Conservation (phyloP, 2,113 vertebrate genomes). For the Heterochromis multidens region DNA sequence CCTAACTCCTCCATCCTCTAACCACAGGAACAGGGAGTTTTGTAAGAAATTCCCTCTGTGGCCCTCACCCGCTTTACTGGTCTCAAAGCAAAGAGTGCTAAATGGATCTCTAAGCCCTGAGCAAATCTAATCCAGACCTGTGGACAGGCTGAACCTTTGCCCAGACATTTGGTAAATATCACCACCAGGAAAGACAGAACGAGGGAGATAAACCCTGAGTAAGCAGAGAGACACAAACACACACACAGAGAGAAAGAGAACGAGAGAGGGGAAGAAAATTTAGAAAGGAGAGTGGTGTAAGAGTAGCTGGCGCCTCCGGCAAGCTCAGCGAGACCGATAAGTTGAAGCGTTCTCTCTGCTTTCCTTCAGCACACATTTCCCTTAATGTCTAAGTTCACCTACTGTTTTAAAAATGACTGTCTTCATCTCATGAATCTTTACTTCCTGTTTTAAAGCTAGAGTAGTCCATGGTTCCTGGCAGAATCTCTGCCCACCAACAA, state of each 20-base stretch:
- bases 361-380: not conserved
- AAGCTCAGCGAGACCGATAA: not conserved
- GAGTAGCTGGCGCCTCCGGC: not conserved
- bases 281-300: not conserved
- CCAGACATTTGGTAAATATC: conserved; percentile 45
- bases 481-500: conserved; percentile 10
- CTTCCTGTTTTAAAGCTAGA: not conserved
- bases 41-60: conserved; percentile 28
- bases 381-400: not conserved
- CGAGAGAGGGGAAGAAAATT: not conserved
- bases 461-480: not conserved
- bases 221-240: not conserved
- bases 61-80: not conserved
- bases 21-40: conserved; percentile 24
- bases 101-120: conserved; percentile 2
- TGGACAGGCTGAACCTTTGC: conserved; percentile 9
- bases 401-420: not conserved
- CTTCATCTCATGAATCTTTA: not conserved
- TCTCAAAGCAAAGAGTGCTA: conserved; percentile 1
- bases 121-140: conserved; percentile 36
- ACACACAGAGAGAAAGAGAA: not conserved
- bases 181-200: not conserved
- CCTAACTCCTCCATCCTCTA: not conserved
- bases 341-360: not conserved
- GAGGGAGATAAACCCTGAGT: not conserved